Percentiles rank a stretch among this genome's conserved stretches.
Conservation (phyloP, 1,140 invertebrate genomes). For the Nymphalis io region DNA sequence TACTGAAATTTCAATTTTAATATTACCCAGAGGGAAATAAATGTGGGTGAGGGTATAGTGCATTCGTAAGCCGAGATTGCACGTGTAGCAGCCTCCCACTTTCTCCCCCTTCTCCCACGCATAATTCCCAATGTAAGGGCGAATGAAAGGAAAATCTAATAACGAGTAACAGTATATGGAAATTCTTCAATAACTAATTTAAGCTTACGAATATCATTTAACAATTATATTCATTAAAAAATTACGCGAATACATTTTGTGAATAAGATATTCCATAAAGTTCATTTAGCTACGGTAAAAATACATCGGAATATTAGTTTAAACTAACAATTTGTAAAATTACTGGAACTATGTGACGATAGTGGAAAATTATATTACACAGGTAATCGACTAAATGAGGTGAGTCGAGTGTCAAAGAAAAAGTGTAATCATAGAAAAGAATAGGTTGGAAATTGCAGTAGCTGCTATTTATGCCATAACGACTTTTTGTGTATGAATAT, state of each 20-base stretch:
- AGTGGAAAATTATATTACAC: conserved; percentile 1
- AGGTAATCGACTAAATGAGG: background rate
- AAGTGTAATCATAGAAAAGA: conserved; percentile 2
- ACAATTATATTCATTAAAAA: no score
- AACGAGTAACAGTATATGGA: conserved; percentile 3
- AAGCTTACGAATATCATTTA: no score
- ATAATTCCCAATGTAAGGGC: conserved; percentile 6
- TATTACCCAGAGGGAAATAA: conserved; percentile 6
- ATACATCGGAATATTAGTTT: background rate
- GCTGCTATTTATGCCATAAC: background rate
- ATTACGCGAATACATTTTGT: background rate
- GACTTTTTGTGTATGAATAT: conserved; percentile 1
- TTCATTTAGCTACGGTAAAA: background rate
- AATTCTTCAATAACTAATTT: background rate
- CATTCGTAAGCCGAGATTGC: conserved; percentile 22
- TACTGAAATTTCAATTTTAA: background rate
- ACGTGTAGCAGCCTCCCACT: conserved; percentile 24
- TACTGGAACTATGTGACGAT: background rate
- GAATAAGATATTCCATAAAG: background rate
- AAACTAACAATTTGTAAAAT: conserved; percentile 2
- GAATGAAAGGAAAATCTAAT: conserved; percentile 28
- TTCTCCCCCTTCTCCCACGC: conserved; percentile 10
- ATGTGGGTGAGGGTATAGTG: conserved; percentile 1
- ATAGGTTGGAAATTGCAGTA: background rate
- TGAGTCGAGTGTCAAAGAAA: background rate